A percentile compares a stretch with the other conserved stretches of the same genome.
phyloP scores from a whole-genome alignment of 2,888 invertebrate species.

The Platerodrilus igneus region DNA sequence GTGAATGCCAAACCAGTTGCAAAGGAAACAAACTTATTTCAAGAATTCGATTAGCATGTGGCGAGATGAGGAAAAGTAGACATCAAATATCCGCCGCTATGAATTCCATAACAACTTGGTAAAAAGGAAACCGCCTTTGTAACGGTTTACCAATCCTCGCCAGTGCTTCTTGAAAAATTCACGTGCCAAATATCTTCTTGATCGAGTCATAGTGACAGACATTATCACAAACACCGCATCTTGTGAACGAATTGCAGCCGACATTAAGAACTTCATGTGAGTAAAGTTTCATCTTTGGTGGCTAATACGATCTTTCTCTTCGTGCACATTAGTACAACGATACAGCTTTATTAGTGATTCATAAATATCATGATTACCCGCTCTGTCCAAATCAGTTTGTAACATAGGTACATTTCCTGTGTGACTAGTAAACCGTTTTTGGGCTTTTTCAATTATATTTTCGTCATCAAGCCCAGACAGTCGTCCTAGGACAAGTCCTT shows the following conservation, averaged over 20 bases:
- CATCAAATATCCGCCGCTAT: no score
- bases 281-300: constrained; percentile 65
- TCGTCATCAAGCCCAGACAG: constrained; percentile 79
- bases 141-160: constrained; percentile 69
- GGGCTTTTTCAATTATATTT: constrained; percentile 73
- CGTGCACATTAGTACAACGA: constrained; percentile 80
- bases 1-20: no score
- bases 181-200: constrained; percentile 86
- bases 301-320: constrained; percentile 89
- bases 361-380: constrained; percentile 66
- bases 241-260: constrained; percentile 88
- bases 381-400: constrained; percentile 77
- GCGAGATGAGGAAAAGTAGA: no score
- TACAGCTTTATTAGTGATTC: constrained; percentile 76
- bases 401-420: constrained; percentile 56
- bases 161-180: constrained; percentile 84
- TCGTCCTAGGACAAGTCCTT: constrained; percentile 74
- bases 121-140: constrained; percentile 79
- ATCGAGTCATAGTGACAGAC: constrained; percentile 74
- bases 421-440: constrained; percentile 65
- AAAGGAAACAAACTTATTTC: no score
- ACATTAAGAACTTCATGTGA: constrained; percentile 70
- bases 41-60: no score
- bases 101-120: no score
- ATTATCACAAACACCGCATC: constrained; percentile 87